Evolutionary conservation across 1,140 invertebrate genomes (phyloP), one percentile per base, ranked within the genome.

Genomic region (Tribolium castaneum): DNA sequence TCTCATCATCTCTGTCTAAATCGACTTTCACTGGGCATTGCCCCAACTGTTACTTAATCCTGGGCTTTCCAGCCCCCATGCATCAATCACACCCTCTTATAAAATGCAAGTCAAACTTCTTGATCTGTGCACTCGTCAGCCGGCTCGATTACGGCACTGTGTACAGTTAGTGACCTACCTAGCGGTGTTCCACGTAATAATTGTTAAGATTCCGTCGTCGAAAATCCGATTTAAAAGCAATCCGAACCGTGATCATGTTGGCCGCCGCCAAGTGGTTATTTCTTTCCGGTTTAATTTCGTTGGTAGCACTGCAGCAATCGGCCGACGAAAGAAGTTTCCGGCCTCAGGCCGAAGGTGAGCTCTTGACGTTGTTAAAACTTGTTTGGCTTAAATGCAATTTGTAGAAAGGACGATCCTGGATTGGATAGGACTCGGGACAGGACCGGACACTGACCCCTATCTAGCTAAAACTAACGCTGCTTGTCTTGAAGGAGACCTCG

Each of bases 401-500:
- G 14, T 82, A 84, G 91, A 92, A 3, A 90, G 92, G 79, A 89
- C 92, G 81, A 86, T 93, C 1, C 86, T 95, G 14, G 92, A 94
- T 83, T 93, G 92, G 90, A 90, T 95, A 19, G 93, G 93, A 4
- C 85, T 95, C 12, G 92, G 92, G 3, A 92, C 92, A 0, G 92
- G 91, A 30, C 88, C 89, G 56, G 90, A 94, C 74, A 90, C 92
- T 4, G 94, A 95, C 87, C 93, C 93, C 0, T 95, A 94, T 85
- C 85, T 94, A 77, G 90, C 92, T 12, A 90, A 90, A 81, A 89
- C 91, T 0, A 94, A 94, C 54, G 87, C 91, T 76, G 91, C 90
- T 70, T 95, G 94, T 81, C 84, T 94, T 45, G 91, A 89, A 77
- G 93, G 93, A 0, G 93, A 95, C 83, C 87, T 95, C 1, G 92